Conservation (phyloP, 1,140 invertebrate species). For the Magallana gigas region DNA sequence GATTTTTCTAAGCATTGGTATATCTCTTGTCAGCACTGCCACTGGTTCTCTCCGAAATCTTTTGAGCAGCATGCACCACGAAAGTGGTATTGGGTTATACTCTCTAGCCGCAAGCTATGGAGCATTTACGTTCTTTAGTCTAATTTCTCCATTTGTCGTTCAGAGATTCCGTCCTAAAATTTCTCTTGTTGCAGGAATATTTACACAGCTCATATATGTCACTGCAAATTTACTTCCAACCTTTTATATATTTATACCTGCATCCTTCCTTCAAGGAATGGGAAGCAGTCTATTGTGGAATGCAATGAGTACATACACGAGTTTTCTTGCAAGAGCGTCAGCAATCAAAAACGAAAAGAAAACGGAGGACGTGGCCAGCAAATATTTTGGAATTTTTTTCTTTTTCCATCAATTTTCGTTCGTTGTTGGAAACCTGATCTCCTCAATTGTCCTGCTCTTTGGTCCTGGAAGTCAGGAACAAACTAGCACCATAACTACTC, state of each 20-base stretch:
- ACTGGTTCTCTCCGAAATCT: conserved; percentile 71
- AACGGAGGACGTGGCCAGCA: conserved; percentile 66
- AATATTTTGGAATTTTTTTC: conserved; percentile 73
- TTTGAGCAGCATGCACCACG: conserved; percentile 73
- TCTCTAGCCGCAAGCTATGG: conserved; percentile 63
- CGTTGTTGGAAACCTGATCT: conserved; percentile 69
- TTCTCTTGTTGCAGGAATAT: conserved; percentile 59
- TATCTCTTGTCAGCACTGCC: conserved; percentile 68
- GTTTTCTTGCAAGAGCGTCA: conserved; percentile 68
- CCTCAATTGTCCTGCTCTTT: conserved; percentile 66
- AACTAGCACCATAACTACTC: not conserved
- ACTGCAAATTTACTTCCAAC: conserved; percentile 69
- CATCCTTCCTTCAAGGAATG: conserved; percentile 66
- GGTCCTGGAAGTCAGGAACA: not conserved
- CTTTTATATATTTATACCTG: conserved; percentile 68
- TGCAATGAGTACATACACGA: conserved; percentile 71
- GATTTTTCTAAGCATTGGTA: conserved; percentile 63
- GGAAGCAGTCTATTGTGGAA: conserved; percentile 70
- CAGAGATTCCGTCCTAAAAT: conserved; percentile 67
- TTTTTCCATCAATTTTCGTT: conserved; percentile 70
- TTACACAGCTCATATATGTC: conserved; percentile 67
- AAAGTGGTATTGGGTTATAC: conserved; percentile 66
- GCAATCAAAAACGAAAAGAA: conserved; percentile 61
- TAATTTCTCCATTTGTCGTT: conserved; percentile 69
- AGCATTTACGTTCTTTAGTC: conserved; percentile 68